Evolutionary conservation across 1,140 invertebrate species (phyloP), one percentile per base, ranked within the genome.

Genomic region (Mya arenaria): DNA sequence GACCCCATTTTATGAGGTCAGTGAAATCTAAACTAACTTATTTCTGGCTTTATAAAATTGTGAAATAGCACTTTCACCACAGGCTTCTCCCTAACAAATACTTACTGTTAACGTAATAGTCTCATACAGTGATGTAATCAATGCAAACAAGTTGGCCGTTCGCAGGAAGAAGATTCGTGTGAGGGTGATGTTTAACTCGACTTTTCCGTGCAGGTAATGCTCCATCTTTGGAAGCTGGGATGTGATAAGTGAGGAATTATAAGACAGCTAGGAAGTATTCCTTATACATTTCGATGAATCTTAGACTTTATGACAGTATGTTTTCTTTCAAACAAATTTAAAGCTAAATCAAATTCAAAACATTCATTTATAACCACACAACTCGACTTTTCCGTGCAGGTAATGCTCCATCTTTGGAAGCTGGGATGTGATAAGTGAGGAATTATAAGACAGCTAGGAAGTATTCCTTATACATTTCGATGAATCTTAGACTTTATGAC

Each of bases 121-220:
- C 23, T 71, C 82, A 60, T 86, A 87, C 0, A 88, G 58, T 0
- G 88, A 86, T 28, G 79, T 72, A 32, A 89, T 84, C 10, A 89
- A 65, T 52, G 85, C 84, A 80, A 87, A 83, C 23, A 89, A 74
- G 58, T 88, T 88, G 63, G 86, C 86, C 86, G 88, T 86, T 66
- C 88, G 69, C 1, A 89, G 73, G 28, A 87, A 72, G 65, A 86
- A 89, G 15, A 88, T 81, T 73, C 88, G 48, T 4, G 74, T 44
- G 13, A 89, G 36, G n/a, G 87, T 89, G 3, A 89, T 73, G 36
- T 79, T 85, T 19, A 89, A 56, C 66, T 88, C 88, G 32, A 56
- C 52, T 65, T 82, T 82, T 6, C 87, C 87, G 75, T 52, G 83
- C 1, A 44, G 39, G 72, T 89, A 89, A 0, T 83, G 48, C 62